Base-by-base conservation (phyloP, 2,888 invertebrate species). In the Heliconius ismenius region DNA sequence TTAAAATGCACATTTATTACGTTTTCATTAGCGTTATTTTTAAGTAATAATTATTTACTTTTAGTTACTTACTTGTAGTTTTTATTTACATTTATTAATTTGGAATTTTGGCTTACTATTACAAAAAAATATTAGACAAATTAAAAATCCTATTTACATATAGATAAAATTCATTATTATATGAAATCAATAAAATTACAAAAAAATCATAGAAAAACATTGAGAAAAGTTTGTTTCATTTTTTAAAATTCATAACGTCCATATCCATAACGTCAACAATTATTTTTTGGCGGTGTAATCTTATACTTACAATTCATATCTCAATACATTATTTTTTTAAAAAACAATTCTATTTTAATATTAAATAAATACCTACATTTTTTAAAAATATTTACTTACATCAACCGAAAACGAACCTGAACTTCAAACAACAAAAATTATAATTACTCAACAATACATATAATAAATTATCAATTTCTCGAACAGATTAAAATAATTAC, bases 401-500 rank as follows among this genome's bases (percentile, higher is more conserved):
- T 24, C 24, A 60, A 60, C 60, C n/a, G 3, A 24, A n/a, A 1
- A 4, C 10, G 60, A 60, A 60, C 24, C 60, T 11, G 60, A n/a
- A 60, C 60, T 58, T n/a, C 58, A 58, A 58, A 58, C n/a, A n/a
- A n/a, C 58, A 58, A 58, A 58, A n/a, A n/a, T n/a, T 3, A 10
- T 58, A 64, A 28, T 64, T 21, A 64, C 64, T 32, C 28, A 65
- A 32, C 32, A 32, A 32, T 32, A 32, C 9, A 32, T 32, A 67
- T 1, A 65, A 39, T 13, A 39, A 24, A 15, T 26, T 43, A 65
- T 65, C 65, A 39, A 65, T 65, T 65, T 65, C 36, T 65, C 15
- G 65, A 36, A 43, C 24, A 67, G 39, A 73, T 62, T 73, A 49
- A 24, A 73, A 28, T 13, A 73, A 73, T 73, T 26, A 43, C 62